Percentiles rank a stretch among this genome's conserved stretches.
Evolutionary conservation across 2,113 vertebrate species (phyloP).

Genomic region (Platanista minor): DNA sequence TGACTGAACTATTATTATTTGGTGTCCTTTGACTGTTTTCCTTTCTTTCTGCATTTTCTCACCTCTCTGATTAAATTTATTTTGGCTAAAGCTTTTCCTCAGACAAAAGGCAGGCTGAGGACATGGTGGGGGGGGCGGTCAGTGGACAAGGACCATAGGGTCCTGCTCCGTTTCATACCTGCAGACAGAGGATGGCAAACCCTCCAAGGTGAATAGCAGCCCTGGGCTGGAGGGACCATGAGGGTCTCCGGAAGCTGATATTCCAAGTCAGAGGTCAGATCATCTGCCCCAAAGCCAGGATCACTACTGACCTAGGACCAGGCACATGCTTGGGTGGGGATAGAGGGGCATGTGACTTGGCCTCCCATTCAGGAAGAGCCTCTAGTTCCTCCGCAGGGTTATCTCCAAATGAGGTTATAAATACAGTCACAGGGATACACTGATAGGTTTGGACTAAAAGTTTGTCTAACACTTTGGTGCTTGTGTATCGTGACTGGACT

Average conservation of each 20-base stretch:
- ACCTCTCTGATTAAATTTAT: no score
- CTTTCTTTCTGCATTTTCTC: no score
- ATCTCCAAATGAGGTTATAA: neutral
- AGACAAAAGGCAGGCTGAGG: no score
- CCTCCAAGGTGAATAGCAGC: neutral
- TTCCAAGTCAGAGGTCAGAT: neutral
- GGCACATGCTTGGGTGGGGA: neutral
- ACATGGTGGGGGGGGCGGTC: no score
- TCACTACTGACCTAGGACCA: no score
- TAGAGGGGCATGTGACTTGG: neutral
- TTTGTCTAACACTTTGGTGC: neutral
- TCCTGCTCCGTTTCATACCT: neutral
- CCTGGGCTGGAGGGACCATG: neutral
- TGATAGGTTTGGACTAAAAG: neutral
- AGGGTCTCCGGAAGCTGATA: neutral
- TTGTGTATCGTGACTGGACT: no score
- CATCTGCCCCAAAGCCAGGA: no score
- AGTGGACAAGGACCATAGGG: no score
- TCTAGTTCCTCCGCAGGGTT: neutral
- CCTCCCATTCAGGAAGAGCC: neutral
- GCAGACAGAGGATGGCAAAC: neutral
- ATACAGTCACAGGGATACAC: neutral
- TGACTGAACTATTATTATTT: no score
- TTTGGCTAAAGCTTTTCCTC: no score
- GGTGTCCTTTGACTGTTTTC: no score